Conservation (phyloP, 2,113 vertebrate genomes). For the Neodon shergylaensis region DNA sequence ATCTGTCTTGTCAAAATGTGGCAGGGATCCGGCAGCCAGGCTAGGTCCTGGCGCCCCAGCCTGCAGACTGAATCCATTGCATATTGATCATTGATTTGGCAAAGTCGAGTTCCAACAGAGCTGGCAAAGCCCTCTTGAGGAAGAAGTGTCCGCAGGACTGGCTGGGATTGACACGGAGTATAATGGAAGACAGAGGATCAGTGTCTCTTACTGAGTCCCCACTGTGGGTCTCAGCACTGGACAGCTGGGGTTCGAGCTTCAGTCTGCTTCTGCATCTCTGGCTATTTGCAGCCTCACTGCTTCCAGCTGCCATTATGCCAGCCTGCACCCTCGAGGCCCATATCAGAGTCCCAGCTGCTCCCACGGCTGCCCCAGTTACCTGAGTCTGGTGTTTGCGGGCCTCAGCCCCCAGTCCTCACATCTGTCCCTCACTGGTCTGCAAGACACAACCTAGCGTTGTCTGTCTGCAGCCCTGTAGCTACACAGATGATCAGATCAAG, state of each 20-base stretch:
- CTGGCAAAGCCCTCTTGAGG: not conserved
- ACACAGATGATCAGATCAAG: rapidly evolving
- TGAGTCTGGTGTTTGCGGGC: not conserved
- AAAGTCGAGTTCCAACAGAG: not conserved
- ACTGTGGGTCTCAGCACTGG: not conserved
- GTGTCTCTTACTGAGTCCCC: rapidly evolving
- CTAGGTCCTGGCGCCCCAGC: not conserved
- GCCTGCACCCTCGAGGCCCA: too few species aligned
- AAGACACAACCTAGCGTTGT: not conserved
- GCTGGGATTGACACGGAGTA: rapidly evolving
- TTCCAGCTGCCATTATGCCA: not conserved
- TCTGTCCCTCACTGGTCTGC: not conserved
- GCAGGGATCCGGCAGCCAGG: not conserved
- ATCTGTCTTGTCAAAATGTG: not conserved
- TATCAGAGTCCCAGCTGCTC: not conserved
- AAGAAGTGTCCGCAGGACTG: not conserved
- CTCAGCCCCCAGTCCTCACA: not conserved
- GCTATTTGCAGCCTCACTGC: too few species aligned
- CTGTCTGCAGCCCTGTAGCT: not conserved
- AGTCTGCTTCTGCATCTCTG: rapidly evolving
- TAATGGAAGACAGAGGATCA: not conserved
- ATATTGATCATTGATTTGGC: conserved; percentile 19
- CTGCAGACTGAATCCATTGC: not conserved
- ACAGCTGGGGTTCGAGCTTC: not conserved
- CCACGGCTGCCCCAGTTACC: not conserved